Conservation (phyloP, 2,888 invertebrate species). For the Eristalis arbustorum region DNA sequence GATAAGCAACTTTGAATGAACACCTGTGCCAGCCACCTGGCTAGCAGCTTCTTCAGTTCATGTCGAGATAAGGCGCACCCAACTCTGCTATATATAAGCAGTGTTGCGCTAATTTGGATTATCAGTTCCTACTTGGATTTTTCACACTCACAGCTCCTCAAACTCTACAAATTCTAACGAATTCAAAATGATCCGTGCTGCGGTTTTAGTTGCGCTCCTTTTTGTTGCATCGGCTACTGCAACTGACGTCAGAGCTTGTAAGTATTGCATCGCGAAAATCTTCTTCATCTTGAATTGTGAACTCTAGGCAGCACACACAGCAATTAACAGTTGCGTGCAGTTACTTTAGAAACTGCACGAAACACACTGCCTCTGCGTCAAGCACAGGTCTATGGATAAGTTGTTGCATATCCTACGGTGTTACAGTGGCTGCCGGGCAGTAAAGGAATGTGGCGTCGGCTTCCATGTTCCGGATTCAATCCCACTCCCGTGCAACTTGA, state of each 20-base stretch:
- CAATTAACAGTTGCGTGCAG: not conserved
- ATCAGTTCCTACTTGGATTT: conserved; percentile 4
- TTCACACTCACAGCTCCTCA: not conserved
- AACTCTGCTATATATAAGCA: conserved; percentile 27
- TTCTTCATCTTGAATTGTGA: no score
- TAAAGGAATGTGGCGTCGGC: not conserved
- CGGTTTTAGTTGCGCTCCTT: conserved; percentile 20
- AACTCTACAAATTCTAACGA: not conserved
- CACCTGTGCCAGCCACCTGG: conserved; percentile 52
- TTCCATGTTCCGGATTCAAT: not conserved
- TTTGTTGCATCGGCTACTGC: conserved; percentile 21
- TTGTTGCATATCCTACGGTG: no score
- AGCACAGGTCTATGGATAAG: no score
- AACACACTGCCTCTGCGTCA: no score
- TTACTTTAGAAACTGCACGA: not conserved
- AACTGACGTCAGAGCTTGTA: conserved; percentile 57
- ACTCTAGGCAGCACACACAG: no score
- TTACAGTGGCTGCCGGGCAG: no score
- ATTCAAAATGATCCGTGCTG: conserved; percentile 34
- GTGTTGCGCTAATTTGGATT: not conserved
- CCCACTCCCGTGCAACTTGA: no score
- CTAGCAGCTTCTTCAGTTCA: not conserved
- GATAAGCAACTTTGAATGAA: conserved; percentile 26
- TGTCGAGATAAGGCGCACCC: conserved; percentile 3
- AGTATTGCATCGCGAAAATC: not conserved